Conservation (phyloP, 2,113 vertebrate genomes). For the Mirounga angustirostris region DNA sequence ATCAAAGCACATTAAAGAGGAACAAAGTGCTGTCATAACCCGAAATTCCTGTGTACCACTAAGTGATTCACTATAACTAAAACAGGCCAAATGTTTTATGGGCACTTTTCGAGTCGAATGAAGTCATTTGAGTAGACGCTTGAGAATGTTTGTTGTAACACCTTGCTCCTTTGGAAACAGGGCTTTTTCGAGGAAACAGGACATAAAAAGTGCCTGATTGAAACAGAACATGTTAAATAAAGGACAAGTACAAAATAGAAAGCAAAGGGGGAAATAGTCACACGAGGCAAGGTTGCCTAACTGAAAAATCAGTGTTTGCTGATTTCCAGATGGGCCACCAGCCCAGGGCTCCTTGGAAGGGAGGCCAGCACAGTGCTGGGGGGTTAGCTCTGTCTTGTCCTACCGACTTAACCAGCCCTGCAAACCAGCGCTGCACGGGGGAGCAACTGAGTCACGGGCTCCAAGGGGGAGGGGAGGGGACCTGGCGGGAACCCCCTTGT, state of each 20-base stretch:
- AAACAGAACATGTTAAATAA: background rate
- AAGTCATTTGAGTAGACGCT: background rate
- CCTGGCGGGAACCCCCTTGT: accelerated
- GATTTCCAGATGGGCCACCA: accelerated
- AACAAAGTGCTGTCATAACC: background rate
- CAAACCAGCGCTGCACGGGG: accelerated
- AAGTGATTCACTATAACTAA: background rate
- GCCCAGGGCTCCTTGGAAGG: background rate
- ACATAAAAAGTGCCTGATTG: background rate
- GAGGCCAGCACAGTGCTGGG: no score
- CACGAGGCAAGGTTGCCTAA: accelerated
- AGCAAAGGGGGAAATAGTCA: accelerated
- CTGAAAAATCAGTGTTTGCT: background rate
- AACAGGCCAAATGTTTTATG: background rate
- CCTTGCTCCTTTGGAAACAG: background rate
- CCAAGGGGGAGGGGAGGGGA: accelerated
- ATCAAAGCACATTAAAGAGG: background rate
- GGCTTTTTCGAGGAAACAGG: background rate
- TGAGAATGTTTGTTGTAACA: background rate
- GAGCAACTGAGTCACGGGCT: background rate
- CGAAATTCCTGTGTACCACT: background rate
- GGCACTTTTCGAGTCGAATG: background rate
- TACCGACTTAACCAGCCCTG: no score
- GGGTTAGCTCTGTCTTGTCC: background rate
- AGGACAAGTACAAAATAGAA: background rate